phyloP scores from a whole-genome alignment of 2,888 invertebrate genomes.

The Melieria omissa region DNA sequence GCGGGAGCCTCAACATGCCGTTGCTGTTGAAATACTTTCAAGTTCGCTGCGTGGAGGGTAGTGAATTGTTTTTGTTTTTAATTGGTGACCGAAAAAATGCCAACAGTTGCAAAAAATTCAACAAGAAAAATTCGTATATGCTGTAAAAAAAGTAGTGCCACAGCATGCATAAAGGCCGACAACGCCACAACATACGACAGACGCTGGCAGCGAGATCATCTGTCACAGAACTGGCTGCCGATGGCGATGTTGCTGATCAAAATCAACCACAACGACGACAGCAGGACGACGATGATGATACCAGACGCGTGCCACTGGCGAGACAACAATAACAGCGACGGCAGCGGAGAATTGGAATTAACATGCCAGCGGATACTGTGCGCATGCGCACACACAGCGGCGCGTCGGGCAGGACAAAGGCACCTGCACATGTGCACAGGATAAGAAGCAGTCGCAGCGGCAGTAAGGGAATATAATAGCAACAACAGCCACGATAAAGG shows the following conservation, averaged over 20 bases:
- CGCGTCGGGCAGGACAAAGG: too few relatives aligned
- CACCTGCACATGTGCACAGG: background rate
- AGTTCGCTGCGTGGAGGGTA: background rate
- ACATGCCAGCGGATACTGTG: conserved; percentile 1
- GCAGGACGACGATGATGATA: conserved; percentile 45
- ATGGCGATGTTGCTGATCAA: conserved; percentile 35
- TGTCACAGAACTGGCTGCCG: conserved; percentile 40
- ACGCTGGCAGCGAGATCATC: background rate
- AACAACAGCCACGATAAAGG: too few relatives aligned
- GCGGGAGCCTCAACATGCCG: conserved; percentile 16
- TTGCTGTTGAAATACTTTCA: background rate
- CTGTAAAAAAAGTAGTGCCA: background rate
- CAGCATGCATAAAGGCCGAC: conserved; percentile 22
- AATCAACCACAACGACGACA: conserved; percentile 8
- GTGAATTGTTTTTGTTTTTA: too few relatives aligned
- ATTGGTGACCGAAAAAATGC: background rate
- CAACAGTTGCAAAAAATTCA: conserved; percentile 30
- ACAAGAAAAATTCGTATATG: too few relatives aligned
- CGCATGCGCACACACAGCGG: too few relatives aligned
- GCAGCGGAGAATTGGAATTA: conserved; percentile 10
- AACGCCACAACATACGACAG: background rate
- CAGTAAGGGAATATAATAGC: too few relatives aligned
- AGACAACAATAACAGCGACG: background rate
- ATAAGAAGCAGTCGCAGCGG: too few relatives aligned
- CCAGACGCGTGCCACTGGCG: conserved; percentile 59